Base-by-base conservation (phyloP, 64 coral and sea anemone species). In the Stichodactyla helianthus region DNA sequence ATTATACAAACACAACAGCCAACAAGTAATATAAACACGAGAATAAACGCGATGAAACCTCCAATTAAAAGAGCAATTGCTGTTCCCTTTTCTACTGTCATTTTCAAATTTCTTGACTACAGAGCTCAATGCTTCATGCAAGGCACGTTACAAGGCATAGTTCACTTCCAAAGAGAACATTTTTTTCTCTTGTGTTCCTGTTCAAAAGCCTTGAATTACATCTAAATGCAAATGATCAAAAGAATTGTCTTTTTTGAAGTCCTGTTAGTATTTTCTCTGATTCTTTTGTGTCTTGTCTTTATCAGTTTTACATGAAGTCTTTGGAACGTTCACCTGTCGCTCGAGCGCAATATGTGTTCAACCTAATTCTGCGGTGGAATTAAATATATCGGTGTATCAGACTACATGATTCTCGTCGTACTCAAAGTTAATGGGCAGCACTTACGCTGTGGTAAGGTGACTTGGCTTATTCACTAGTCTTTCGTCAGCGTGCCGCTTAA, bases 21-120 rank as follows among this genome's bases (percentile, higher is more conserved):
- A 74, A 74, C 68, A 1, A 74, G 68, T 23, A 74, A 31, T 27
- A 74, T 2, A 31, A 74, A 74, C 27, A 74, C 68, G 4, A 74
- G 10, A 74, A 74, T 74, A 31, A 74, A 74, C 4, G 68, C 68
- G 1, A 74, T 31, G 10, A 74, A 74, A 1, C 68, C 68, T 26
- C 68, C 68, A 74, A 74, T 74, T 31, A 74, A 31, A 74, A 74
- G 68, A 74, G 68, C 68, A 74, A 74, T 74, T 23, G 68, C 68
- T 2, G 68, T 74, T 74, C 27, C 22, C 23, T 74, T 74, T 74
- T 74, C 68, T 11, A 74, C 68, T 9, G 68, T 23, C 68, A 74
- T 74, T 74, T 74, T 74, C 10, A 74, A 27, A 74, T 31, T 27
- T 27, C 25, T 74, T 31, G 8, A 1, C 9, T 4, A 26, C 31